Evolutionary conservation across 2,797 vertebrate genomes (phyloP).

Genomic region (Peromyscus melanophrys): DNA sequence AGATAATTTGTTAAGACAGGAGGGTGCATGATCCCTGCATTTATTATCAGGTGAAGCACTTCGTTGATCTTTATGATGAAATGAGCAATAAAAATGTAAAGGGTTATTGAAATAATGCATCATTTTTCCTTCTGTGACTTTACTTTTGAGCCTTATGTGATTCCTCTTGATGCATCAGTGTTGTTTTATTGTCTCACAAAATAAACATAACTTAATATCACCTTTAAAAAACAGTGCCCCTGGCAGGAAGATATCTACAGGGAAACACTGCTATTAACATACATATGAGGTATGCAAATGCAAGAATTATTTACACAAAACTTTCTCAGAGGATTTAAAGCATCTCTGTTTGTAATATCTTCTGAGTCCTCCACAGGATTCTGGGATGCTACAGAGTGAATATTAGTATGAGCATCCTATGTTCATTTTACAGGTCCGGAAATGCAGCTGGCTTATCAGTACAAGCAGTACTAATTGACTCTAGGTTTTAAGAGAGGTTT

Average conservation of each 20-base stretch:
- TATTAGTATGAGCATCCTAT: slow-evolving; percentile 2
- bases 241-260: slow-evolving; percentile 62
- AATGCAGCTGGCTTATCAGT: neutral
- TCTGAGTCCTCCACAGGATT: slow-evolving; percentile 32
- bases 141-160: slow-evolving; percentile 66
- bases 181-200: slow-evolving; percentile 67
- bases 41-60: slow-evolving; percentile 62
- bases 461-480: slow-evolving; percentile 16
- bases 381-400: neutral
- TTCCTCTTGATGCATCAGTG: slow-evolving; percentile 58
- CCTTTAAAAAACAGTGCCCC: slow-evolving; percentile 64
- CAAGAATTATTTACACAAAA: slow-evolving; percentile 61
- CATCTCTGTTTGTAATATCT: neutral
- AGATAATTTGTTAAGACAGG: slow-evolving; percentile 42
- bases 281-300: slow-evolving; percentile 75
- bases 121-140: slow-evolving; percentile 60
- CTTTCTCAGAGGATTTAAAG: slow-evolving; percentile 65
- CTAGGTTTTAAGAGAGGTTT: slow-evolving; percentile 11
- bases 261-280: slow-evolving; percentile 79
- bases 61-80: slow-evolving; percentile 75
- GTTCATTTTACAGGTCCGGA: neutral
- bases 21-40: slow-evolving; percentile 53
- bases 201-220: slow-evolving; percentile 75
- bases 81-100: slow-evolving; percentile 65
- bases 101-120: slow-evolving; percentile 70